phyloP scores from a whole-genome alignment of 2,888 invertebrate species.

The Cerastoderma edule region DNA sequence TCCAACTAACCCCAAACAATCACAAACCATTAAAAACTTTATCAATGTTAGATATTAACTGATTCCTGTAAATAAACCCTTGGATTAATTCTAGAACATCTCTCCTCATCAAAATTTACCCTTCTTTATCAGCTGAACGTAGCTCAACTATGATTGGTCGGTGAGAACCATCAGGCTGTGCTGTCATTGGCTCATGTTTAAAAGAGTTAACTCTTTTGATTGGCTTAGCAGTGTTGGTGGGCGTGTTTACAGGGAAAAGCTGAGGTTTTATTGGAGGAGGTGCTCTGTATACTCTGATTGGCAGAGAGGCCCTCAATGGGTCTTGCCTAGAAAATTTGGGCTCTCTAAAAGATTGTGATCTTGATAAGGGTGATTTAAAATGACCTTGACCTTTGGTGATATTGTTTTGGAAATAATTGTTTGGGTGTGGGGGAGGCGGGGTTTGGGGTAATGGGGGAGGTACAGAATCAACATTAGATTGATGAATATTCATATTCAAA shows the following conservation, averaged over 20 bases:
- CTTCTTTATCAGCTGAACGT: conserved; percentile 31
- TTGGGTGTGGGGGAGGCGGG: conserved; percentile 14
- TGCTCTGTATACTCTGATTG: conserved; percentile 48
- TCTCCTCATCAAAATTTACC: conserved; percentile 40
- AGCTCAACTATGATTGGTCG: conserved; percentile 52
- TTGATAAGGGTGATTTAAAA: background rate
- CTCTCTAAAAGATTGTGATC: conserved; percentile 12
- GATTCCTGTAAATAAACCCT: conserved; percentile 1
- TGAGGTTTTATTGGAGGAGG: conserved; percentile 52
- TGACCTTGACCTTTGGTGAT: no score
- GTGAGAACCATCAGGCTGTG: conserved; percentile 35
- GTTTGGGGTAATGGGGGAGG: conserved; percentile 19
- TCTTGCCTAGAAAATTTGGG: conserved; percentile 5
- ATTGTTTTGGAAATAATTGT: conserved; percentile 1
- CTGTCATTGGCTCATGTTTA: conserved; percentile 44
- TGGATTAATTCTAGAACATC: conserved; percentile 12
- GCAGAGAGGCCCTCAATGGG: conserved; percentile 34
- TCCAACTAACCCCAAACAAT: background rate
- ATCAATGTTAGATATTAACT: conserved; percentile 7
- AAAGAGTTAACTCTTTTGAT: conserved; percentile 13
- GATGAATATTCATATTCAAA: background rate
- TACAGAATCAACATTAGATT: conserved; percentile 8
- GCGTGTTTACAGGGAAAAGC: conserved; percentile 40
- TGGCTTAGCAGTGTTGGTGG: background rate
- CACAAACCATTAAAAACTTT: background rate